Conservation (phyloP, 92 coral and sea anemone species). For the Anthopleura xanthogrammica region DNA sequence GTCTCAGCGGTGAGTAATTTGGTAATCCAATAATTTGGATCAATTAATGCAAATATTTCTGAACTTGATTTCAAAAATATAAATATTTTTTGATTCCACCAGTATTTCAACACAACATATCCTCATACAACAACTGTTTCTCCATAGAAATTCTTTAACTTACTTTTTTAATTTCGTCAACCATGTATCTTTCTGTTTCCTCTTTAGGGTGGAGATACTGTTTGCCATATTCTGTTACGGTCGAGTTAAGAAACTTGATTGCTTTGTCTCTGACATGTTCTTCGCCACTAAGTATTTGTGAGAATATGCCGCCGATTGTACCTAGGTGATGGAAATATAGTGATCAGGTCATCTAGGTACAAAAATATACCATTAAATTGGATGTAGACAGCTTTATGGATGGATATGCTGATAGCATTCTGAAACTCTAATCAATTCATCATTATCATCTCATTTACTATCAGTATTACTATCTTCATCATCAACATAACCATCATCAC, state of each 20-base stretch:
- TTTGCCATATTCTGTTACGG: constrained; percentile 71
- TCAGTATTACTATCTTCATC: no score
- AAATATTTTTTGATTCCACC: neutral
- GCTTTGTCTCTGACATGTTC: constrained; percentile 93
- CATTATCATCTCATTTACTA: no score
- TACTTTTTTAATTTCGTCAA: constrained; percentile 91
- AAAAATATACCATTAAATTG: no score
- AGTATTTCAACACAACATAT: neutral
- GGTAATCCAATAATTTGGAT: no score
- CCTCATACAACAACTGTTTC: neutral
- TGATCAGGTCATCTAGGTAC: no score
- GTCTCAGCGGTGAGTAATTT: no score
- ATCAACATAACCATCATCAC: no score
- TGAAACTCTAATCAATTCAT: no score
- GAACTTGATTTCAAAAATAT: no score
- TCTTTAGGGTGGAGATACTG: constrained; percentile 65
- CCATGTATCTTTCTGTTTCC: constrained; percentile 82
- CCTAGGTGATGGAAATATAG: constrained; percentile 40
- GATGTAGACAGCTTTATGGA: no score
- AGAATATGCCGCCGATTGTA: constrained; percentile 88
- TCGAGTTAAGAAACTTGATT: constrained; percentile 68
- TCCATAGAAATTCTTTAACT: neutral
- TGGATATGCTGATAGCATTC: no score
- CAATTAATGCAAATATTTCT: no score
- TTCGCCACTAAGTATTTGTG: constrained; percentile 91